These are phyloP conservation scores for Dryobotodes eremita DNA, from an alignment of 2,888 invertebrate species.

Conservation along the genomic window DNA sequence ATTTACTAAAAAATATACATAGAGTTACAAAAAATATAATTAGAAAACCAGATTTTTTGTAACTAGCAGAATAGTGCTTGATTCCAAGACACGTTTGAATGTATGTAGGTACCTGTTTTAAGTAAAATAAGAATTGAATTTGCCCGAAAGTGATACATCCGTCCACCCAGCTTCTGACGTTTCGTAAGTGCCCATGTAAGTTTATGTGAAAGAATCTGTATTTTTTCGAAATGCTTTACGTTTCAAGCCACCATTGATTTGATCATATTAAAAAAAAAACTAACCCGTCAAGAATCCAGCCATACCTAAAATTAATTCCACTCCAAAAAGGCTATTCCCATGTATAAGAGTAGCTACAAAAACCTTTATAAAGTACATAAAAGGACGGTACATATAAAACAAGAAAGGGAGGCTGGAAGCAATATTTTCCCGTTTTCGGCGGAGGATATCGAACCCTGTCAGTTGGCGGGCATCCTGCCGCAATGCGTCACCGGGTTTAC, in stretches of 20 bases:
- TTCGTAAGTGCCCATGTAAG: too few relatives aligned
- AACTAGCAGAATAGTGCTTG: too few relatives aligned
- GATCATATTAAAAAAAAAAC: neutral
- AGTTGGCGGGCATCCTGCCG: slow-evolving; percentile 55
- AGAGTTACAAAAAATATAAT: too few relatives aligned
- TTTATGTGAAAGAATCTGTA: too few relatives aligned
- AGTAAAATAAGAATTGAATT: neutral
- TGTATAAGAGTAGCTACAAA: slow-evolving; percentile 24
- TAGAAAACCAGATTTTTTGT: too few relatives aligned
- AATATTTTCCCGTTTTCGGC: slow-evolving; percentile 44
- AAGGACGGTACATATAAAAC: slow-evolving; percentile 32
- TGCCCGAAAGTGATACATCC: too few relatives aligned
- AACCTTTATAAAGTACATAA: slow-evolving; percentile 47
- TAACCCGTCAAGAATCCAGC: neutral
- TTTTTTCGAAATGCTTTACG: too few relatives aligned
- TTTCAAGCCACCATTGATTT: neutral
- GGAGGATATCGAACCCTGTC: slow-evolving; percentile 57
- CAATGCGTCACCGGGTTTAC: slow-evolving; percentile 61
- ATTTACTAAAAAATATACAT: too few relatives aligned
- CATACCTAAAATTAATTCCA: slow-evolving; percentile 17
- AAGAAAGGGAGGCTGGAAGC: slow-evolving; percentile 34
- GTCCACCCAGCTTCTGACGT: too few relatives aligned
- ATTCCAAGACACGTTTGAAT: too few relatives aligned
- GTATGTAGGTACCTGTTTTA: neutral
- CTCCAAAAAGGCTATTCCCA: slow-evolving; percentile 22